Evolutionary conservation across 2,113 vertebrate species (phyloP), one percentile per base, ranked within the genome.

Genomic region (Oreotrochilus melanogaster): DNA sequence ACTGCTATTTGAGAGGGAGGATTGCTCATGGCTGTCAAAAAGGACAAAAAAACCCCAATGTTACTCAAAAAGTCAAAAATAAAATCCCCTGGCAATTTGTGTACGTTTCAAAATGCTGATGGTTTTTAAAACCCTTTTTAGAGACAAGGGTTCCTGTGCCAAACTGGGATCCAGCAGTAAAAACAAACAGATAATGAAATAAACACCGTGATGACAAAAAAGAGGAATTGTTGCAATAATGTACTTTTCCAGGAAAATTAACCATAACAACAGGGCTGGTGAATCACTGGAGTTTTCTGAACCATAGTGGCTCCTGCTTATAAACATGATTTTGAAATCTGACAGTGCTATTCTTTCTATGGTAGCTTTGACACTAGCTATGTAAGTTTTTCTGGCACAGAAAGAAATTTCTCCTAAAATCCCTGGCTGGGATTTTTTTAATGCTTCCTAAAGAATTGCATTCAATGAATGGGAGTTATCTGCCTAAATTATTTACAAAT

Each of bases 161-260:
- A 95, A 89, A 79, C 42, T 88, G 73, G 67, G 43, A 95, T 67
- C 62, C 64, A 92, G 60, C 45, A 97, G 76, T 54, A 86, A 94
- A 98, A 98, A 94, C 79, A 97, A 89, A 86, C 86, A 93, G 89
- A 91, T 75, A 88, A 79, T 69, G 83, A 93, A 94, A 94, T 91
- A 89, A 96, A 97, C 88, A 88, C 65, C 27, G 24, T 62, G 85
- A 85, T 89, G 84, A 75, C 66, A 18, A 16, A 87, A 84, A 71
- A 66, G 25, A 51, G 28, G 75, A 80, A 73, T 92, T 92, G 69
- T 83, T 95, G 91, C 81, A 97, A 96, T 89, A 83, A 85, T 92
- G 92, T 96, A 92, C 67, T 96, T 95, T 97, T 92, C 96, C 93
- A 93, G 87, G 91, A 94, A 94, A 88, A 83, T 93, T 94, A 90